These are phyloP conservation scores for Orius laevigatus DNA, from an alignment of 1,140 invertebrate species.

Conservation along the genomic window DNA sequence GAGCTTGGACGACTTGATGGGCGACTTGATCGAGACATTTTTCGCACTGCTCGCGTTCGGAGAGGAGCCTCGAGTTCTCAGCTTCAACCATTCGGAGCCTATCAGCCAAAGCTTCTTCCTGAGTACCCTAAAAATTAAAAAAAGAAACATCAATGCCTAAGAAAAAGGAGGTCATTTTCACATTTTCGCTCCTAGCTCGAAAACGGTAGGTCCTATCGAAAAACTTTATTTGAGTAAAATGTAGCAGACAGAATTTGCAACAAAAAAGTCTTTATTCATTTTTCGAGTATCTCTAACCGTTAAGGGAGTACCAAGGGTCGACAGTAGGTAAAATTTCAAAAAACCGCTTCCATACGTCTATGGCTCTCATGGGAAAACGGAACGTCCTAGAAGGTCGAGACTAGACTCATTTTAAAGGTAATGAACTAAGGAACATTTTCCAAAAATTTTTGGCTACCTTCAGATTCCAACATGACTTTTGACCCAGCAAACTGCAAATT, in stretches of 20 bases:
- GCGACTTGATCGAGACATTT: slow-evolving; percentile 60
- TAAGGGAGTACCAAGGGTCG: not conserved
- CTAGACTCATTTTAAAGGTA: no score
- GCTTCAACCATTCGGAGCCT: slow-evolving; percentile 43
- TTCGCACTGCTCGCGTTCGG: slow-evolving; percentile 49
- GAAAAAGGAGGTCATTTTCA: not conserved
- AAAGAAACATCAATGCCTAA: not conserved
- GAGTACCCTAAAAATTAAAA: slow-evolving; percentile 24
- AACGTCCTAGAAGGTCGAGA: no score
- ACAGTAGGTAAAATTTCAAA: not conserved
- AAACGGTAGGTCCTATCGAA: no score
- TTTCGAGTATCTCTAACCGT: not conserved
- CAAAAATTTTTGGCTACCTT: no score
- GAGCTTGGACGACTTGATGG: slow-evolving; percentile 60
- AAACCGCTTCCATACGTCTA: not conserved
- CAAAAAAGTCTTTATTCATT: no score
- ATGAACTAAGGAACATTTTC: no score
- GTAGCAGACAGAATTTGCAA: no score
- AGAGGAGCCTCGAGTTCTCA: slow-evolving; percentile 39
- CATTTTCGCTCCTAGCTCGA: no score
- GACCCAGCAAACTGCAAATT: no score
- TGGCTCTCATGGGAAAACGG: not conserved
- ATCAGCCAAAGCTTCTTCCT: slow-evolving; percentile 37
- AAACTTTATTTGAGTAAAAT: no score
- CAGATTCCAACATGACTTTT: no score